Evolutionary conservation across 2,888 invertebrate genomes (phyloP).

Genomic region (Xestia rhomboidea): DNA sequence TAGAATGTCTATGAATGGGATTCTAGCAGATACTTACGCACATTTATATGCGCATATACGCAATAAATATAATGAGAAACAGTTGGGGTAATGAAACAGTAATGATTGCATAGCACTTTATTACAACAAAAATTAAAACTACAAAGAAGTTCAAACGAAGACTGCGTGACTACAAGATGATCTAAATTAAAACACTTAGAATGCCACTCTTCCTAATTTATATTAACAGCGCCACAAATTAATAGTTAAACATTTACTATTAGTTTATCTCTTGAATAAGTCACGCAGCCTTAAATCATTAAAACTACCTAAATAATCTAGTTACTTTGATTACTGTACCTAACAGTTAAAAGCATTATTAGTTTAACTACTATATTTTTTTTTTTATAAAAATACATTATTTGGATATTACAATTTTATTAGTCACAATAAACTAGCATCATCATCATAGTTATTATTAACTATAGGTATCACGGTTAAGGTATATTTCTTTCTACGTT

Average conservation of each 20-base stretch:
- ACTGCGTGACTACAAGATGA: constrained; percentile 29
- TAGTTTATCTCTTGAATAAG: not conserved
- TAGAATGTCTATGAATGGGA: not conserved
- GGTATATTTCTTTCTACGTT: no score
- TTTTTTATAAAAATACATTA: not conserved
- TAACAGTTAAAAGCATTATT: not conserved
- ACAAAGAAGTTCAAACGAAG: constrained; percentile 32
- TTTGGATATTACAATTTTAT: not conserved
- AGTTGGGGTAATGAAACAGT: constrained; percentile 43
- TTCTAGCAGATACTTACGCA: not conserved
- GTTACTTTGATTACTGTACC: not conserved
- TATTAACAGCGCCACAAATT: constrained; percentile 1
- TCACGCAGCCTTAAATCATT: constrained; percentile 29
- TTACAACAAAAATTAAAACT: constrained; percentile 46
- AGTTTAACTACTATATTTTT: constrained; percentile 33
- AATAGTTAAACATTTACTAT: not conserved
- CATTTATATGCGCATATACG: no score
- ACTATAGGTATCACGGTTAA: no score
- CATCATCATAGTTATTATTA: not conserved
- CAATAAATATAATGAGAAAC: not conserved
- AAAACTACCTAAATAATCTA: constrained; percentile 11
- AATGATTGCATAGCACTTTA: constrained; percentile 54
- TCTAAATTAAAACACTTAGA: not conserved
- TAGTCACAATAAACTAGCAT: not conserved
- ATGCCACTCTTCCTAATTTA: not conserved